Conservation (phyloP, 2,113 vertebrate species). For the Heterotilapia buettikoferi region DNA sequence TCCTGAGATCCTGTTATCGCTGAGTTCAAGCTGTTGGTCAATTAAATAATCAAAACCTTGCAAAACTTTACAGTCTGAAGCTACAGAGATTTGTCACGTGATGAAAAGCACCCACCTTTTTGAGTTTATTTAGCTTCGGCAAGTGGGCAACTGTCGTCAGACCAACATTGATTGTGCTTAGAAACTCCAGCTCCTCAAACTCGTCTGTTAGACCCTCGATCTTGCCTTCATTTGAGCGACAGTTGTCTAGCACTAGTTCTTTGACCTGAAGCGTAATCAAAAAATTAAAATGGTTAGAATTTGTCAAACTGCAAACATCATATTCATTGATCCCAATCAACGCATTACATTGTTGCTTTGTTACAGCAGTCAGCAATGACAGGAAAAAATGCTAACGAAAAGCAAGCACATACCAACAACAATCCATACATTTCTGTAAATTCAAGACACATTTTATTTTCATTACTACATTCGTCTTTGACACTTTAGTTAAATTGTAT, state of each 20-base stretch:
- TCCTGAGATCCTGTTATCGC: conserved; percentile 98
- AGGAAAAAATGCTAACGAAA: neutral
- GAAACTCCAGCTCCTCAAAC: conserved; percentile 95
- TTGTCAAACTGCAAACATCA: neutral
- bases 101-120: conserved; percentile 80
- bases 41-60: neutral
- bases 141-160: conserved; percentile 90
- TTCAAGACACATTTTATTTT: neutral
- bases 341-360: neutral
- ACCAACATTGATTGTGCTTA: conserved; percentile 97
- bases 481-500: neutral
- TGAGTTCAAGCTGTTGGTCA: conserved; percentile 86
- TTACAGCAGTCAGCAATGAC: neutral
- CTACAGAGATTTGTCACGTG: neutral
- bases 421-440: neutral
- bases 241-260: conserved; percentile 97
- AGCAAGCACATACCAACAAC: neutral
- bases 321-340: neutral
- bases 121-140: conserved; percentile 98
- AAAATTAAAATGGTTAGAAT: neutral
- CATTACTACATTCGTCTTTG: neutral
- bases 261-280: conserved; percentile 79
- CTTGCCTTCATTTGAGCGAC: conserved; percentile 92
- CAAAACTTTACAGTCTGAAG: neutral
- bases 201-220: conserved; percentile 96